Percentiles rank a stretch among this genome's conserved stretches.
These are phyloP conservation scores for Polyommatus icarus DNA, from an alignment of 2,888 invertebrate genomes.

Conservation along the genomic window DNA sequence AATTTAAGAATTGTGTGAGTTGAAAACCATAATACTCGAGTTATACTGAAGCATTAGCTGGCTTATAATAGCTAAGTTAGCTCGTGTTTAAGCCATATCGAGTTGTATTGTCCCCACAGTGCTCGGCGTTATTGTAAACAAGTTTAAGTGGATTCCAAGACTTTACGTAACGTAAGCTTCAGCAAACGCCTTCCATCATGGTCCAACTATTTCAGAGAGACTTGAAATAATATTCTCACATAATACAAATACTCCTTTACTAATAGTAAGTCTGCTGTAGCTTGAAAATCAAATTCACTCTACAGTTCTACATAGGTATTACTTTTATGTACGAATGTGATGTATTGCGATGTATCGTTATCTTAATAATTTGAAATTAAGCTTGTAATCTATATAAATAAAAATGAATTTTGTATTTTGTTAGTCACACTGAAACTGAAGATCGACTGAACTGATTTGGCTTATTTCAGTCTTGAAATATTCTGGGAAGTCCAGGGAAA, in stretches of 20 bases:
- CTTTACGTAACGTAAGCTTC: constrained; percentile 10
- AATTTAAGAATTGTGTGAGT: not conserved
- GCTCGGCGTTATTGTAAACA: constrained; percentile 22
- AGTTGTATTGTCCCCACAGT: constrained; percentile 13
- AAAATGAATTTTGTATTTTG: no score
- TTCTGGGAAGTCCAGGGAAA: no score
- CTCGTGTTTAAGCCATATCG: constrained; percentile 1
- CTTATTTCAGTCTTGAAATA: no score
- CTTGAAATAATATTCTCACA: not conserved
- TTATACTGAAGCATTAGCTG: not conserved
- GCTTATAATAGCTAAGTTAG: constrained; percentile 12
- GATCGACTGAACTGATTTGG: no score
- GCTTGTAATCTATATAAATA: no score
- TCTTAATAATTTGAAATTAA: no score
- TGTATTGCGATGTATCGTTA: no score
- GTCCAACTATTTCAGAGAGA: not conserved
- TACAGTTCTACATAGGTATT: no score
- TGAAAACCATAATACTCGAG: not conserved
- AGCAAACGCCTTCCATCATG: constrained; percentile 1
- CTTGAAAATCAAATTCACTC: not conserved
- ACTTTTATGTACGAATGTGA: no score
- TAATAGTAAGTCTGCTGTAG: not conserved
- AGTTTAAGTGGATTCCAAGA: constrained; percentile 16
- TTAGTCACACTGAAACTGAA: no score
- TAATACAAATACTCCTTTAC: not conserved